Evolutionary conservation across 2,888 invertebrate species (phyloP).

Genomic region (Neoaliturus tenellus): DNA sequence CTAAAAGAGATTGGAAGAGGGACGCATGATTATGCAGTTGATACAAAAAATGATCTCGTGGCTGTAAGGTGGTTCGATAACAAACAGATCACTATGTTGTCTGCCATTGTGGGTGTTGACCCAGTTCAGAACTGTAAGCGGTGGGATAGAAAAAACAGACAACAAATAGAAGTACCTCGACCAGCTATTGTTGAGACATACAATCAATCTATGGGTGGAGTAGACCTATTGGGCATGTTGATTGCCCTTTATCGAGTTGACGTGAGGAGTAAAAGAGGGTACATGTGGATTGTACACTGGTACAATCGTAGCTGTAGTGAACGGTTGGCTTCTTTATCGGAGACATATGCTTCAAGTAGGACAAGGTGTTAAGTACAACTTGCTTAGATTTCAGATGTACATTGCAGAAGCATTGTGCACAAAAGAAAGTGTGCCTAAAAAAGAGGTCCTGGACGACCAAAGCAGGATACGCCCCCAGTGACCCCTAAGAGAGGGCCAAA

Average conservation of each 20-base stretch:
- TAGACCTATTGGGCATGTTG: slow-evolving; percentile 68
- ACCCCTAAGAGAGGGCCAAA: slow-evolving; percentile 27
- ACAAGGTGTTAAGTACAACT: neutral
- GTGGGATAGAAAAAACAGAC: slow-evolving; percentile 63
- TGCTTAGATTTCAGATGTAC: neutral
- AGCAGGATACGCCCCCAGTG: neutral
- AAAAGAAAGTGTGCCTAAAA: neutral
- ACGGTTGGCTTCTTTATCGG: slow-evolving; percentile 62
- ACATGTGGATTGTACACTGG: slow-evolving; percentile 66
- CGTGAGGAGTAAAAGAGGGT: slow-evolving; percentile 64
- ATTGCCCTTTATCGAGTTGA: slow-evolving; percentile 68
- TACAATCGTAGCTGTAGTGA: slow-evolving; percentile 64
- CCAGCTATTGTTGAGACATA: slow-evolving; percentile 64
- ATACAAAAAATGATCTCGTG: slow-evolving; percentile 52
- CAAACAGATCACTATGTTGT: slow-evolving; percentile 67
- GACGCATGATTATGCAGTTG: slow-evolving; percentile 61
- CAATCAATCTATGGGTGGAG: slow-evolving; percentile 68
- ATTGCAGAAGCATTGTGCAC: neutral
- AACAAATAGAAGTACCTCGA: slow-evolving; percentile 60
- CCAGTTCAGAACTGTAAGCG: slow-evolving; percentile 65
- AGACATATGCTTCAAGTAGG: slow-evolving; percentile 46
- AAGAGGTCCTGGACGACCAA: too few species aligned
- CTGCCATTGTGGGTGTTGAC: slow-evolving; percentile 63
- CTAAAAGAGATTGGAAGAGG: slow-evolving; percentile 65
- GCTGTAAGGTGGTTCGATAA: slow-evolving; percentile 66